Percentiles rank a stretch among this genome's conserved stretches.
phyloP scores from a whole-genome alignment of 23 tunicate genomes.

The Styela plicata region DNA sequence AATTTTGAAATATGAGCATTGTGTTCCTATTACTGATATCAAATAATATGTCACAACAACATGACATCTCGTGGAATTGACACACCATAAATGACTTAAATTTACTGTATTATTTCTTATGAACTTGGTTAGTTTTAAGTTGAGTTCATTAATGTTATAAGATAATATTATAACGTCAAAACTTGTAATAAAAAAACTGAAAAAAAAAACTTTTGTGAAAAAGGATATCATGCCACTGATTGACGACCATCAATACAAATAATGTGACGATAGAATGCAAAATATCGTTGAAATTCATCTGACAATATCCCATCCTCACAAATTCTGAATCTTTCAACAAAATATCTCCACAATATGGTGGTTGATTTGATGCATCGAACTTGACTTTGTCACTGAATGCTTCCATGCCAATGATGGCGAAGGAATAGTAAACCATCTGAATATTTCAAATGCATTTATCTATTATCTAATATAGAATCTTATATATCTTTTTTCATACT shows the following conservation, averaged over 20 bases:
- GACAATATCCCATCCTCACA: conserved; percentile 83
- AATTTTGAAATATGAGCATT: too few relatives aligned
- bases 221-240: conserved; percentile 99
- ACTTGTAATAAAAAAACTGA: too few relatives aligned
- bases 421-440: conserved; percentile 82
- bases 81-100: too few relatives aligned
- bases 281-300: conserved; percentile 91
- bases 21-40: too few relatives aligned
- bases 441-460: too few relatives aligned
- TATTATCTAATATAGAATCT: too few relatives aligned
- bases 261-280: conserved; percentile 79
- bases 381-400: conserved; percentile 56
- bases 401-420: conserved; percentile 97
- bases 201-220: neutral
- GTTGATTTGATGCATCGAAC: conserved; percentile 27
- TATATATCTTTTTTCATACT: neutral
- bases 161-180: too few relatives aligned
- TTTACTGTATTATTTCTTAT: neutral
- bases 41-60: too few relatives aligned
- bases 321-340: conserved; percentile 65
- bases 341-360: conserved; percentile 41
- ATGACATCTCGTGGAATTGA: too few relatives aligned
- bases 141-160: too few relatives aligned
- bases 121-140: too few relatives aligned
- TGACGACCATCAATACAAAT: conserved; percentile 88